Evolutionary conservation across 2,797 vertebrate species (phyloP).

Genomic region (Cossypha caffra): DNA sequence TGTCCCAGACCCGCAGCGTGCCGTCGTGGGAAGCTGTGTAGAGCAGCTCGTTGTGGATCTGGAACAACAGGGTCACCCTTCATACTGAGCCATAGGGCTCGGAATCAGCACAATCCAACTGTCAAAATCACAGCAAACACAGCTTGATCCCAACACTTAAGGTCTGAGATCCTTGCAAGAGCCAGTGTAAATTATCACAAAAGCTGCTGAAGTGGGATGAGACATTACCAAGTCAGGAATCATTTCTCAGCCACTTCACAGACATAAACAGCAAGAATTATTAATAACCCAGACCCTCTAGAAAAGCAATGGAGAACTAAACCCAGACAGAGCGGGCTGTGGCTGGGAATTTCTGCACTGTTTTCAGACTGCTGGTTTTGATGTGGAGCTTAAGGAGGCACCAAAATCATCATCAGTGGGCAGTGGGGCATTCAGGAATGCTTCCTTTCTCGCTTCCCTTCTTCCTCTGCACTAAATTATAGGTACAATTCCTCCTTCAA

Average conservation of each 20-base stretch:
- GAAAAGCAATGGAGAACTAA: not conserved
- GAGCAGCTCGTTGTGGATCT: conserved; percentile 80
- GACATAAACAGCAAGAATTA: conserved; percentile 15
- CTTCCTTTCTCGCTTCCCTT: not conserved
- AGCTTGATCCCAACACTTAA: not conserved
- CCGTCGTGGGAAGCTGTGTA: conserved; percentile 83
- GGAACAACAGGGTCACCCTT: conserved; percentile 24
- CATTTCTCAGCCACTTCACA: conserved; percentile 31
- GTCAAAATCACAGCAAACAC: not conserved
- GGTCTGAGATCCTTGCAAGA: not conserved
- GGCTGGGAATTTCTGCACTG: not conserved
- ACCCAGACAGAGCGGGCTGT: not conserved
- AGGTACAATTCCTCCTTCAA: not conserved
- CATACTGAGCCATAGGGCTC: not conserved
- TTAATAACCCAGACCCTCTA: not conserved
- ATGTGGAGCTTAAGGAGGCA: not conserved
- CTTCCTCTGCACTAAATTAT: not conserved
- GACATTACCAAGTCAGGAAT: not conserved
- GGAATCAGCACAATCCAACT: not conserved
- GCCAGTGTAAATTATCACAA: conserved; percentile 18
- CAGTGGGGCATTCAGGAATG: not conserved
- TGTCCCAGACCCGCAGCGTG: conserved; percentile 79
- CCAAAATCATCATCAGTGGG: not conserved
- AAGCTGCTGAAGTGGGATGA: conserved; percentile 25
- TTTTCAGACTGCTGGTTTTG: not conserved